Conservation (phyloP, 2,797 vertebrate species). For the Tamandua tetradactyla region DNA sequence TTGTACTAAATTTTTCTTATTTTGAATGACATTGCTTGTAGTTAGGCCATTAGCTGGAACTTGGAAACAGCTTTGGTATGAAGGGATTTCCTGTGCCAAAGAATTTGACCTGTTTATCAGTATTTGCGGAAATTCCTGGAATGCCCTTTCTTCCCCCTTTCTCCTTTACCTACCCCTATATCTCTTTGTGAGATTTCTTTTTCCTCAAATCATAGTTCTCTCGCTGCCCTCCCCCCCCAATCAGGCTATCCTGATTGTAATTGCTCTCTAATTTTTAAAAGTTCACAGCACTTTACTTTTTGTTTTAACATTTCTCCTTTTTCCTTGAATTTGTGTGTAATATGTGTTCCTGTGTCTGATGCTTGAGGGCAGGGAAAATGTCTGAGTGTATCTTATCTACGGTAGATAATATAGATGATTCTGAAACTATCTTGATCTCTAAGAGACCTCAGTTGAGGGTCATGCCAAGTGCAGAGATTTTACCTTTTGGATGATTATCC, state of each 20-base stretch:
- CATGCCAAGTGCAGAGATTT: neutral
- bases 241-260: neutral
- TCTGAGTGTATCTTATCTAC: neutral
- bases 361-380: neutral
- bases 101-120: constrained; percentile 77
- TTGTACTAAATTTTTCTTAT: constrained; percentile 68
- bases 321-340: neutral
- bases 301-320: neutral
- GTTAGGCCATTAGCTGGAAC: constrained; percentile 64
- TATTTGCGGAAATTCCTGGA: constrained; percentile 75
- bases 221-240: constrained; percentile 2
- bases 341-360: neutral
- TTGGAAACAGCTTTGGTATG: constrained; percentile 75
- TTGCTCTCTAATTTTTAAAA: neutral
- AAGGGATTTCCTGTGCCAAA: constrained; percentile 75
- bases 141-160: constrained; percentile 51
- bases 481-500: neutral
- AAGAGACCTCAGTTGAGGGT: neutral
- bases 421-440: neutral
- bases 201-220: constrained; percentile 36
- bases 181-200: constrained; percentile 60
- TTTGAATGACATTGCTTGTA: constrained; percentile 67
- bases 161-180: neutral
- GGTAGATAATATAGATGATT: neutral
- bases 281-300: neutral